Evolutionary conservation across 2,888 invertebrate species (phyloP), one percentile per base, ranked within the genome.

Genomic region (Orchestes rusci): DNA sequence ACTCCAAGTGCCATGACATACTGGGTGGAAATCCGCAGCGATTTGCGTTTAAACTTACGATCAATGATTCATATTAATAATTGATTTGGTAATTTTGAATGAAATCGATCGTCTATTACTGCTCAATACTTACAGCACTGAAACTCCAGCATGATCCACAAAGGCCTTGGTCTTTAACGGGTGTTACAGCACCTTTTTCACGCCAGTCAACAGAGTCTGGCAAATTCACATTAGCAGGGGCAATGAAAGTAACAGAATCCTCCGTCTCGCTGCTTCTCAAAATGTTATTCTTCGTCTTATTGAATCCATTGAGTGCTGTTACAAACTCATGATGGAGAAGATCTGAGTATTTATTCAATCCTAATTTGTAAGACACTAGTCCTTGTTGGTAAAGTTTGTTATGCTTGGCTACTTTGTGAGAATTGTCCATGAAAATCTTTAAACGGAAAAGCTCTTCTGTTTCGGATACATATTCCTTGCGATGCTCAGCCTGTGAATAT

Each of bases 101-200:
- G n/a, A n/a, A n/a, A n/a, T n/a, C n/a, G n/a, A n/a, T n/a, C n/a
- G n/a, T n/a, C n/a, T n/a, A n/a, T n/a, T n/a, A n/a, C n/a, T n/a
- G n/a, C n/a, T 18, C 1, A 37, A 3, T 53, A 75, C 80, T 77
- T 68, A 83, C 82, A 13, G 85, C 72, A 59, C 89, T 89, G 75
- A 94, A 94, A 29, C 91, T 79, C 93, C 93, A 94, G 74, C 92
- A 93, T 3, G 88, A 87, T 48, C 91, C 91, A 68, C 91, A 92
- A 60, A 79, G 79, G 60, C 84, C 88, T 76, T 94, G 92, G 73
- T 93, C 84, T 70, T 93, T 93, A 53, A 93, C 73, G 1, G 75
- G 77, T 10, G 92, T 92, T 48, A 94, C 93, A 50, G 88, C 89
- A 34, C 92, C 92, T 52, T 79, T 64, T 43, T 72, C 63, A 60